Evolutionary conservation across 2,888 invertebrate species (phyloP).

Genomic region (Cordilura impudica): DNA sequence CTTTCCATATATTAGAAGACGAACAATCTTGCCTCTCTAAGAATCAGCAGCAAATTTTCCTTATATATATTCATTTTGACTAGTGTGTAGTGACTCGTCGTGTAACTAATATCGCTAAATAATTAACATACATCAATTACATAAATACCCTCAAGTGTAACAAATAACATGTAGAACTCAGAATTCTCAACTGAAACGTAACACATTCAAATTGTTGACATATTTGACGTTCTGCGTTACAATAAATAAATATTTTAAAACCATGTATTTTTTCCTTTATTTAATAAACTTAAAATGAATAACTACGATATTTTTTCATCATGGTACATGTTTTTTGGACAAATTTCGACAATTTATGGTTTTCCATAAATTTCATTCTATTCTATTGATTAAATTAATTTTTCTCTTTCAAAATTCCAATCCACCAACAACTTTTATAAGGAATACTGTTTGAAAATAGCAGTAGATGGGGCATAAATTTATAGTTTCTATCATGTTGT

Average conservation of each 20-base stretch:
- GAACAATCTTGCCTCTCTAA: no score
- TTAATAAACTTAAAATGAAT: not conserved
- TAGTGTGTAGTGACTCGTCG: no score
- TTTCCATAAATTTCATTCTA: conserved; percentile 41
- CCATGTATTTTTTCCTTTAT: not conserved
- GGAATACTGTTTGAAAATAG: not conserved
- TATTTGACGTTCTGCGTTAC: no score
- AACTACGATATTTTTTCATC: not conserved
- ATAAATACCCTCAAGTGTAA: no score
- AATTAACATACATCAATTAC: no score
- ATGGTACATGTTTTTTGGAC: conserved; percentile 25
- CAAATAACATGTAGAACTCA: no score
- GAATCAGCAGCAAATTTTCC: no score
- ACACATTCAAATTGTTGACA: no score
- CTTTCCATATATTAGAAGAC: no score
- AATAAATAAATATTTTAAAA: conserved; percentile 10
- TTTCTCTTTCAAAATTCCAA: not conserved
- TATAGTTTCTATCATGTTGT: conserved; percentile 19
- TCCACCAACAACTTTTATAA: not conserved
- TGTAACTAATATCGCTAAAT: no score
- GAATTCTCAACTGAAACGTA: no score
- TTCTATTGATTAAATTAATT: conserved; percentile 55
- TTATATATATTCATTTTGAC: no score
- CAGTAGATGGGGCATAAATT: conserved; percentile 7
- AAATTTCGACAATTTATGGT: conserved; percentile 40